Evolutionary conservation across 2,113 vertebrate genomes (phyloP).

Genomic region (Tympanuchus pallidicinctus): DNA sequence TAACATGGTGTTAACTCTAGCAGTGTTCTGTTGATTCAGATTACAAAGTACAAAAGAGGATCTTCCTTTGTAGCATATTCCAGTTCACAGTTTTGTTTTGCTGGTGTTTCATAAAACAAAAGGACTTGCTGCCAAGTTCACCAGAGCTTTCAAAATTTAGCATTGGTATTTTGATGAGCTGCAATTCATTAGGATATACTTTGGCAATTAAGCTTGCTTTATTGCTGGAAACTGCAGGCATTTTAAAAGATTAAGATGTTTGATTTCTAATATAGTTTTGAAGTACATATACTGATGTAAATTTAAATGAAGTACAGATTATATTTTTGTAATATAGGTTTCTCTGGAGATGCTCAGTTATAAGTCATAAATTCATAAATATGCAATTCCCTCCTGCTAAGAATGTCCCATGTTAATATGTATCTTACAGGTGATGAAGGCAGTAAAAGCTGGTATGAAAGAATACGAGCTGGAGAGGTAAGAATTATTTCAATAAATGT

Average conservation of each 20-base stretch:
- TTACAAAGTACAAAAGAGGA: background rate
- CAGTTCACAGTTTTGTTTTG: background rate
- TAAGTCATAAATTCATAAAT: slow-evolving; percentile 54
- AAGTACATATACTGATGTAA: slow-evolving; percentile 21
- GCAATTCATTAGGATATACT: slow-evolving; percentile 11
- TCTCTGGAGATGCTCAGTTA: slow-evolving; percentile 14
- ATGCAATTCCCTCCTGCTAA: slow-evolving; percentile 32
- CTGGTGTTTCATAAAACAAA: background rate
- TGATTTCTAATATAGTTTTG: slow-evolving; percentile 18
- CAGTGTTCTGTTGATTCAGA: background rate
- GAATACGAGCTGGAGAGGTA: slow-evolving; percentile 85
- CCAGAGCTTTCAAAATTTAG: background rate
- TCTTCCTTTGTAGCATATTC: background rate
- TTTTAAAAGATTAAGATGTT: slow-evolving; percentile 18
- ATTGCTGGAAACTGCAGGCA: background rate
- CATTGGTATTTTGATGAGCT: background rate
- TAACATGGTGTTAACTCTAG: background rate
- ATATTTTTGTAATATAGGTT: slow-evolving; percentile 36
- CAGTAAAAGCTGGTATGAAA: slow-evolving; percentile 81
- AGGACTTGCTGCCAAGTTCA: background rate
- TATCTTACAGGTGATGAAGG: slow-evolving; percentile 85
- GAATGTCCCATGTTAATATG: slow-evolving; percentile 66
- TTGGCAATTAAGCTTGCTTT: slow-evolving; percentile 7
- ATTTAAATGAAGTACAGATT: slow-evolving; percentile 14
- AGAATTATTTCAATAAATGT: slow-evolving; percentile 63